Base-by-base conservation (phyloP, 2,888 invertebrate genomes). In the Tromatobia lineatoria region DNA sequence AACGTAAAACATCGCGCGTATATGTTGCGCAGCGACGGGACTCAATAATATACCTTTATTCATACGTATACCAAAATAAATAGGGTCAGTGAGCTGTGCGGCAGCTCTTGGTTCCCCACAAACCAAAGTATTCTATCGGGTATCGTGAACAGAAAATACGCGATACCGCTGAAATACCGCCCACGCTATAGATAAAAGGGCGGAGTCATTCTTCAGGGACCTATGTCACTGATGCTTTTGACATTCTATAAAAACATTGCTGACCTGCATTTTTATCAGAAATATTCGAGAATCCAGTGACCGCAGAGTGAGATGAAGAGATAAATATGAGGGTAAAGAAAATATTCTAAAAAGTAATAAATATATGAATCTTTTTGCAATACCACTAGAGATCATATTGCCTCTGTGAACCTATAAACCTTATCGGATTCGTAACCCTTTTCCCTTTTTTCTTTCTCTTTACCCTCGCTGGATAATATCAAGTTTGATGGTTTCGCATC, bases 111-210 rank as follows among this genome's bases (percentile, higher is more conserved):
- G 61, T 52, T 42, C 1, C 47, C 38, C 34, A 18, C 59, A 61
- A 76, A 75, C 34, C 64, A 18, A 64, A 54, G n/a, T 54, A 59
- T 71, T 75, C 69, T 25, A 74, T 80, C 80, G 66, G 20, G 45
- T 15, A 66, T 82, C 71, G 75, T 78, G 71, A 76, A 85, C 74
- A 70, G 86, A 83, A 85, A 85, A 85, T 85, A 66, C 10, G 20
- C n/a, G n/a, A 18, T 2, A 61, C 78, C 18, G 50, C n/a, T 59
- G 50, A 20, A 29, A 71, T 42, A 25, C 52, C 50, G 70, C 45
- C 47, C 57, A 34, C 23, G 50, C 13, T 25, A 20, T n/a, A 59
- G 8, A 42, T 25, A 2, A 34, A 7, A 38, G 57, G 42, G 57
- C 23, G 45, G 3, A 59, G 8, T 23, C 20, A 6, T 8, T 15